Evolutionary conservation across 2,797 vertebrate genomes (phyloP).

Genomic region (Sebastes matsubarae): DNA sequence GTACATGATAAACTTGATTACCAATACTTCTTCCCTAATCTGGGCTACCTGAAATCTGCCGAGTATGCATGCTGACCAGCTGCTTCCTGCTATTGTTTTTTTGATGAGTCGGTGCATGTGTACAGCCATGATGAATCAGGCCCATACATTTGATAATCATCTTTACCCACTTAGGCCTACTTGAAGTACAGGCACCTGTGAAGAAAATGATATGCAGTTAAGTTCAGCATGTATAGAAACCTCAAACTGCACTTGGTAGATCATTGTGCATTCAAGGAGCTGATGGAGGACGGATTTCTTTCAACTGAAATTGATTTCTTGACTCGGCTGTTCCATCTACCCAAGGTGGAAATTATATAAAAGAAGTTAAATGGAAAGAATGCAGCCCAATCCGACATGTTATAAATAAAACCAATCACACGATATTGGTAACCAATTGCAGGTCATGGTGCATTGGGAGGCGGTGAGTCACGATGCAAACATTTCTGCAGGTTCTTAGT

Average conservation of each 20-base stretch:
- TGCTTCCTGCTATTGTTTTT: slow-evolving; percentile 51
- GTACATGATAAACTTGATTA: slow-evolving; percentile 48
- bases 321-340: slow-evolving; percentile 18
- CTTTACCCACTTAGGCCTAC: slow-evolving; percentile 19
- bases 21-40: slow-evolving; percentile 44
- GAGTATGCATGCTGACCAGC: slow-evolving; percentile 54
- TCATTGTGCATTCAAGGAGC: background rate
- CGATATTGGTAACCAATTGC: background rate
- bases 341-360: slow-evolving; percentile 6
- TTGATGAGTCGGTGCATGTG: slow-evolving; percentile 50
- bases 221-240: background rate
- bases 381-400: background rate
- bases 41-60: slow-evolving; percentile 47
- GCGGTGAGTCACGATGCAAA: background rate
- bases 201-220: background rate
- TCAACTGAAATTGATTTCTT: slow-evolving; percentile 17
- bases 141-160: slow-evolving; percentile 22
- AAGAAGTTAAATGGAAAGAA: slow-evolving; percentile 4
- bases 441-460: background rate
- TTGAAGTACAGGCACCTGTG: background rate
- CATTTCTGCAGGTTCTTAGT: background rate
- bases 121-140: slow-evolving; percentile 40
- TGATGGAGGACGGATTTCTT: background rate
- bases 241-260: background rate
- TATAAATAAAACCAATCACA: slow-evolving; percentile 7